Percentiles rank a stretch among this genome's conserved stretches.
These are phyloP conservation scores for Calidris pugnax DNA, from an alignment of 2,113 vertebrate species.

Conservation along the genomic window DNA sequence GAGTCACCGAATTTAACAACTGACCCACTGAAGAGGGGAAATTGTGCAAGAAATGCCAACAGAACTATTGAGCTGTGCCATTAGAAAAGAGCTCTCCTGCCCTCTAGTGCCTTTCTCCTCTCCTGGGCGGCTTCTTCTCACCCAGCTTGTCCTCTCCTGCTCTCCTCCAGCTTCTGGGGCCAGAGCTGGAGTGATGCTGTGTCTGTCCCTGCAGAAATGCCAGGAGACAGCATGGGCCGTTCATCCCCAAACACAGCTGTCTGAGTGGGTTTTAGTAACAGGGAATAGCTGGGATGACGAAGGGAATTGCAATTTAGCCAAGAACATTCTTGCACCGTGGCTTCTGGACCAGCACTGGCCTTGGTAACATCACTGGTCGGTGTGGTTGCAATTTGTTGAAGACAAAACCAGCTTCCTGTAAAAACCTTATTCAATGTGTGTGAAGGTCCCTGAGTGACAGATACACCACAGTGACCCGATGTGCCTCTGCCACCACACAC, in stretches of 20 bases:
- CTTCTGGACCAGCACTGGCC: neutral
- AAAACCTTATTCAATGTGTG: neutral
- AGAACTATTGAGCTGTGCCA: accelerated
- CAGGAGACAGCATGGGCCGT: accelerated
- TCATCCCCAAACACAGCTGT: neutral
- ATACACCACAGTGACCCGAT: accelerated
- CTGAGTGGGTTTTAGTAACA: neutral
- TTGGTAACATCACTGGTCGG: accelerated
- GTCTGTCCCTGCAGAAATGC: neutral
- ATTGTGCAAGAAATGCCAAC: neutral
- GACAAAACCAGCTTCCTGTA: neutral
- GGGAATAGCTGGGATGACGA: neutral
- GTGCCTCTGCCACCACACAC: neutral
- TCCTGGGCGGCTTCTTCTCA: neutral
- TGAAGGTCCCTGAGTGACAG: neutral
- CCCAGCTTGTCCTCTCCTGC: neutral
- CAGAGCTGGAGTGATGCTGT: neutral
- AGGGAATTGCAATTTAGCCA: neutral
- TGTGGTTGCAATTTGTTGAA: neutral
- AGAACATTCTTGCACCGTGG: accelerated
- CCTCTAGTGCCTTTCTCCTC: constrained; percentile 45
- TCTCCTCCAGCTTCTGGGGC: accelerated
- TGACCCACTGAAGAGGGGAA: neutral
- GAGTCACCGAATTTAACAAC: neutral
- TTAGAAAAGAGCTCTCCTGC: constrained; percentile 33